phyloP scores from a whole-genome alignment of 1,140 invertebrate genomes.

The Mylabris phalerata region DNA sequence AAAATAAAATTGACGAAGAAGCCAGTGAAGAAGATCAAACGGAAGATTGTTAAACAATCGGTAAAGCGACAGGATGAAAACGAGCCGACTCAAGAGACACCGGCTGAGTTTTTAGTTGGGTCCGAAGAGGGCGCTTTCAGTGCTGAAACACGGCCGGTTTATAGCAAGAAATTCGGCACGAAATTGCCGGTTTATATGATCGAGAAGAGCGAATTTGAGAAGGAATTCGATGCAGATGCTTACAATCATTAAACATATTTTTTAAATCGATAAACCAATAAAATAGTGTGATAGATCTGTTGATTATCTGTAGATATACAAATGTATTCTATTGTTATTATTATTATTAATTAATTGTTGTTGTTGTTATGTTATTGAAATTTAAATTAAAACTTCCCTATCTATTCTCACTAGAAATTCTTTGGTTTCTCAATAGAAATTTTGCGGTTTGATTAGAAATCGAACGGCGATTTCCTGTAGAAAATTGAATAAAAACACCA shows the following conservation, averaged over 20 bases:
- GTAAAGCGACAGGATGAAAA: slow-evolving; percentile 25
- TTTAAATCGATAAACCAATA: too few species aligned
- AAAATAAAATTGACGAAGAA: slow-evolving; percentile 19
- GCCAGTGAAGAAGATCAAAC: slow-evolving; percentile 8
- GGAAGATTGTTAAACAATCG: slow-evolving; percentile 9
- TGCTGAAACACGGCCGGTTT: slow-evolving; percentile 56
- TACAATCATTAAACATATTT: not conserved
- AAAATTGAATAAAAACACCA: too few species aligned
- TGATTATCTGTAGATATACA: too few species aligned
- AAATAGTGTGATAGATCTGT: too few species aligned
- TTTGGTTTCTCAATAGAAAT: too few species aligned
- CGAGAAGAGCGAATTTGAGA: slow-evolving; percentile 57
- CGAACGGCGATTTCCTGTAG: too few species aligned
- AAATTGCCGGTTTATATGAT: slow-evolving; percentile 62
- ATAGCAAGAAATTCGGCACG: slow-evolving; percentile 54
- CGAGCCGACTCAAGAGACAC: slow-evolving; percentile 43
- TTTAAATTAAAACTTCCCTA: too few species aligned
- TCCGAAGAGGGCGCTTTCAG: slow-evolving; percentile 50
- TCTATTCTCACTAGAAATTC: too few species aligned
- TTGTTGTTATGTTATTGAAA: too few species aligned
- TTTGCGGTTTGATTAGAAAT: too few species aligned
- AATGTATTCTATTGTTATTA: too few species aligned
- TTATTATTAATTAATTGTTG: too few species aligned
- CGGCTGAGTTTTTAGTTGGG: slow-evolving; percentile 45
- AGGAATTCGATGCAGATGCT: slow-evolving; percentile 50